Conservation (phyloP, 2,797 vertebrate genomes). For the Clarias platycephalus region DNA sequence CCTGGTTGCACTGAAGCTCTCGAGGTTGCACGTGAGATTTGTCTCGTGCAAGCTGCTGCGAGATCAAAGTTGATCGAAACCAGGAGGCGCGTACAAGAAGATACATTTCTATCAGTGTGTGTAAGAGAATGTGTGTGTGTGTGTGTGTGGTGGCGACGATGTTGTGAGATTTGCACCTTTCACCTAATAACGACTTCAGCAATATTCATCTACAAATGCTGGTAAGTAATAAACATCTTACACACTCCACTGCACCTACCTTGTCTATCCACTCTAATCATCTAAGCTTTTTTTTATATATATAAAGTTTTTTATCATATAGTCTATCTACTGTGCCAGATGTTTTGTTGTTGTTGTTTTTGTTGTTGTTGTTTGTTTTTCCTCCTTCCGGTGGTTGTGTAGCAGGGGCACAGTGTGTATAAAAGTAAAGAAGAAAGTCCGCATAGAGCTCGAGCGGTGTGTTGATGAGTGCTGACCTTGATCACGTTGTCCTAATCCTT, state of each 20-base stretch:
- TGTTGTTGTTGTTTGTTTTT: background rate
- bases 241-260: background rate
- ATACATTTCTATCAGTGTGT: too few relatives aligned
- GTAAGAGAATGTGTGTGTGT: background rate
- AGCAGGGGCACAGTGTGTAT: background rate
- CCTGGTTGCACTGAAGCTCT: conserved; percentile 2
- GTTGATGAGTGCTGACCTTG: conserved; percentile 58
- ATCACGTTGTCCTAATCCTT: conserved; percentile 57
- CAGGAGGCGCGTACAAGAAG: conserved; percentile 1
- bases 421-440: conserved; percentile 47
- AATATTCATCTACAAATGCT: conserved; percentile 39
- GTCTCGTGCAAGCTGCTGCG: background rate
- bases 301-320: too few relatives aligned
- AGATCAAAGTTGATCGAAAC: conserved; percentile 25
- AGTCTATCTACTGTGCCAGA: background rate
- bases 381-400: background rate
- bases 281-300: background rate
- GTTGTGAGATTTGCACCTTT: conserved; percentile 24
- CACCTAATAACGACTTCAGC: conserved; percentile 28
- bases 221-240: conserved; percentile 50
- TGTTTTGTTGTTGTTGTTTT: background rate
- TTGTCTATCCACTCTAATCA: background rate
- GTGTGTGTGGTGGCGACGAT: background rate
- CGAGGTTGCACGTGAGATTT: conserved; percentile 19
- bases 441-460: conserved; percentile 48